These are phyloP conservation scores for Geophilus truncorum DNA, from an alignment of 2,888 invertebrate genomes.

Conservation along the genomic window DNA sequence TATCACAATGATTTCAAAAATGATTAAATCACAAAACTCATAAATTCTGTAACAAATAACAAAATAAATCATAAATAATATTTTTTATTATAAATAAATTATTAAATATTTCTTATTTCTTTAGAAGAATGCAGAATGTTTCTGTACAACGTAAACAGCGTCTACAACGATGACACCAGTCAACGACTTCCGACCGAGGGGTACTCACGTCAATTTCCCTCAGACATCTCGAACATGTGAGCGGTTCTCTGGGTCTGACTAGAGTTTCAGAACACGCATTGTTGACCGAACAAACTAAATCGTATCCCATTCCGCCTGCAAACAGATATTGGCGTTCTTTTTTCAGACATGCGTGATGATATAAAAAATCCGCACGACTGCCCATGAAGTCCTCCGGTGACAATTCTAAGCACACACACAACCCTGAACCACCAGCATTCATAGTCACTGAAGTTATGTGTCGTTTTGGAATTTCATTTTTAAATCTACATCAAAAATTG, in stretches of 20 bases:
- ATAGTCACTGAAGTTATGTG: neutral
- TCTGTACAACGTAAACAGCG: constrained; percentile 31
- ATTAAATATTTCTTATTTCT: neutral
- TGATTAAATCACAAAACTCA: too few species aligned
- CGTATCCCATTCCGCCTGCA: constrained; percentile 29
- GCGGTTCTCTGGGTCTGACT: constrained; percentile 6
- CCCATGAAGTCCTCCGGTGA: constrained; percentile 1
- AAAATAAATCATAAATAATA: too few species aligned
- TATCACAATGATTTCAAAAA: too few species aligned
- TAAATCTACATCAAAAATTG: neutral
- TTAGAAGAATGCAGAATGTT: constrained; percentile 28
- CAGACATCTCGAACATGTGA: constrained; percentile 2
- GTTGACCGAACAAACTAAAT: constrained; percentile 21
- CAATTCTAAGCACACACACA: constrained; percentile 28
- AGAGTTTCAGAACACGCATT: constrained; percentile 20
- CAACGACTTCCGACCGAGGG: constrained; percentile 1
- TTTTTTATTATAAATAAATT: neutral
- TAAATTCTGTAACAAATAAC: too few species aligned
- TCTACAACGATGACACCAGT: constrained; percentile 30
- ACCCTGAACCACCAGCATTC: neutral
- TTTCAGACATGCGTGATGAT: constrained; percentile 30
- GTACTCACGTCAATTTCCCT: constrained; percentile 30
- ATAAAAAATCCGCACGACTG: neutral
- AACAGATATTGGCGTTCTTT: constrained; percentile 28
- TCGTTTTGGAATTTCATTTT: neutral